Percentiles rank a stretch among this genome's conserved stretches.
Evolutionary conservation across 2,113 vertebrate species (phyloP).

Genomic region (Aplodontia rufa): DNA sequence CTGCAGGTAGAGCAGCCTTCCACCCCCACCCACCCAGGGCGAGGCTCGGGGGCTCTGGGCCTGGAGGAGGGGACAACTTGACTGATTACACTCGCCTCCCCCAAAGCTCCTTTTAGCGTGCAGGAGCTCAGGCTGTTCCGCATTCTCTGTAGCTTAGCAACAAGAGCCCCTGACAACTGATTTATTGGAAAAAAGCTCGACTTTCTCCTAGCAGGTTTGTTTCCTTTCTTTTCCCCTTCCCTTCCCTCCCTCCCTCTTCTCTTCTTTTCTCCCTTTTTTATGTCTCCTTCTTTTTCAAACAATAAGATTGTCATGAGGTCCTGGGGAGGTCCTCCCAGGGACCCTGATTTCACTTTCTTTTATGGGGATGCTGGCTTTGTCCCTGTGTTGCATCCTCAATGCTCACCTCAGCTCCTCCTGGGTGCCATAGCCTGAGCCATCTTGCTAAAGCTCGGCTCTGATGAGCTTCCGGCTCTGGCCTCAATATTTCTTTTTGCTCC

Average conservation of each 20-base stretch:
- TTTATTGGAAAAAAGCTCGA: conserved; percentile 35
- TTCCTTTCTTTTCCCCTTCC: not conserved
- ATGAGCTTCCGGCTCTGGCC: not conserved
- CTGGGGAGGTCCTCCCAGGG: not conserved
- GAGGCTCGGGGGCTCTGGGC: not conserved
- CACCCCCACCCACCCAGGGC: not conserved
- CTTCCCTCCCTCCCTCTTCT: not conserved
- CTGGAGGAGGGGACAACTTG: conserved; percentile 37
- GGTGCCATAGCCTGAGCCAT: not conserved
- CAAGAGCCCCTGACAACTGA: conserved; percentile 30
- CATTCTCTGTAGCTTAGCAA: conserved; percentile 68
- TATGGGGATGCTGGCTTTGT: not conserved
- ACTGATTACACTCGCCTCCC: not conserved
- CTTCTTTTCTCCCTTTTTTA: too few species aligned
- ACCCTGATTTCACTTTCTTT: not conserved
- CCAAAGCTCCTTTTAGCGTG: conserved; percentile 48
- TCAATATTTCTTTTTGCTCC: not conserved
- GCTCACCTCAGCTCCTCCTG: not conserved
- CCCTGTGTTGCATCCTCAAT: not conserved
- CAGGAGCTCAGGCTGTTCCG: conserved; percentile 19
- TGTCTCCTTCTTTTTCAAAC: not conserved
- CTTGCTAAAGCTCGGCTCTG: not conserved
- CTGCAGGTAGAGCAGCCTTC: not conserved
- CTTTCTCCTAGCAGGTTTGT: conserved; percentile 51
- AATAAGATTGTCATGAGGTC: not conserved